Evolutionary conservation across 2,797 vertebrate species (phyloP).

Genomic region (Melanotaenia boesemani): DNA sequence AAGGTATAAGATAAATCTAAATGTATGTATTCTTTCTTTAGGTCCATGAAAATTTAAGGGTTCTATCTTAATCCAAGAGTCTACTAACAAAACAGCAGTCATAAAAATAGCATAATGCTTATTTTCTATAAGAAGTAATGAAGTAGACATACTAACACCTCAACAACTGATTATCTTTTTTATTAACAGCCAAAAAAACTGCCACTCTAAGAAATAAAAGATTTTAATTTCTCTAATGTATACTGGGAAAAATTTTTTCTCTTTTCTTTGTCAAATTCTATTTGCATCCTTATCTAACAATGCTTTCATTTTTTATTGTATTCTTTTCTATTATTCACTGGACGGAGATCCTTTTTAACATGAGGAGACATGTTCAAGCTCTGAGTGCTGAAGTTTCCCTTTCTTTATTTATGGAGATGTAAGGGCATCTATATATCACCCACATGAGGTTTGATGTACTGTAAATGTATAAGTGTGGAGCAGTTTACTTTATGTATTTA

Average conservation of each 20-base stretch:
- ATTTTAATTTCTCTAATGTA: neutral
- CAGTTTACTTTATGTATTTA: conserved; percentile 33
- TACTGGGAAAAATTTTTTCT: neutral
- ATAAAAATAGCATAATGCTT: neutral
- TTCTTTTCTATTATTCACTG: neutral
- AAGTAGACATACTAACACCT: neutral
- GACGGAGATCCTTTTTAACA: conserved; percentile 19
- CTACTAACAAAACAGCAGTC: neutral
- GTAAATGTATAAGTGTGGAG: conserved; percentile 30
- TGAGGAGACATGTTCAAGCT: conserved; percentile 20
- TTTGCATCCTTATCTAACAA: neutral
- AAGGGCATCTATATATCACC: conserved; percentile 11
- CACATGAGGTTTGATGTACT: conserved; percentile 36
- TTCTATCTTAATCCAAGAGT: neutral
- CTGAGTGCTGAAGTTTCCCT: conserved; percentile 38
- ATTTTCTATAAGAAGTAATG: conserved; percentile 11
- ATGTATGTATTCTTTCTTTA: neutral
- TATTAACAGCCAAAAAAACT: neutral
- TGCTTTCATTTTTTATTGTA: conserved; percentile 7
- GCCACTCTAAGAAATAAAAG: neutral
- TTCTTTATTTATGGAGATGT: conserved; percentile 22
- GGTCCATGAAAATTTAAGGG: neutral
- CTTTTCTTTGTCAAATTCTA: neutral
- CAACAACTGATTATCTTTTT: neutral
- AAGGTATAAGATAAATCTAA: neutral